Base-by-base conservation (phyloP, 1,140 invertebrate genomes). In the Bombus haemorrhoidalis region DNA sequence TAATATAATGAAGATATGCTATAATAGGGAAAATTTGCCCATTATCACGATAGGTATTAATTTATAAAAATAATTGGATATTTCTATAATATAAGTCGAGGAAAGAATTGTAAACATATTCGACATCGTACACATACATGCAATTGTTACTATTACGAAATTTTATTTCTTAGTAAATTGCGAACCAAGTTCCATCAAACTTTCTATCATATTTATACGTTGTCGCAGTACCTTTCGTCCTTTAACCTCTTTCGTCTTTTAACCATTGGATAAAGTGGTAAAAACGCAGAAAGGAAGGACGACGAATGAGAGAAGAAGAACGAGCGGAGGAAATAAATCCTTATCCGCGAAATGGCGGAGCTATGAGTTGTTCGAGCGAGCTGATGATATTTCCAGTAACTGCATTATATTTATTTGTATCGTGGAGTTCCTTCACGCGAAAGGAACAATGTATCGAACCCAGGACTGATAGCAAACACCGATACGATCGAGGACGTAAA, bases 331-430 rank as follows among this genome's bases (percentile, higher is more conserved):
- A 77, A 69, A 83, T 77, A 77, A 78, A 85, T 85, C 59, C 71
- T 39, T 41, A 39, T 85, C 71, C 41, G 5, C 34, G 59, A 74
- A 41, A 74, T 37, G 41, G 41, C 41, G 57, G 28, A 72, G 69
- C 66, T 59, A 68, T 43, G 66, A 72, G 53, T 83, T 32, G 22
- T 22, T 13, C 73, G 53, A 76, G 37, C 8, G 59, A 77, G 28
- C 64, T 53, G 73, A 86, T 62, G 80, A 74, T 72, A 86, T 66
- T 83, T 57, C 39, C 53, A 41, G 73, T 76, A 83, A 86, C 59
- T 83, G 73, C 71, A 34, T 78, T 64, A 83, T 62, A 59, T 78
- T 86, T 84, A 79, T 78, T 86, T 64, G 75, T 73, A 59, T 34
- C 68, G 34, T 12, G 22, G 15, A 59, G 32, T 73, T 84, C 22